A percentile compares a stretch with the other conserved stretches of the same genome.
These are phyloP conservation scores for Sitophilus oryzae DNA, from an alignment of 1,140 invertebrate species.

Conservation along the genomic window DNA sequence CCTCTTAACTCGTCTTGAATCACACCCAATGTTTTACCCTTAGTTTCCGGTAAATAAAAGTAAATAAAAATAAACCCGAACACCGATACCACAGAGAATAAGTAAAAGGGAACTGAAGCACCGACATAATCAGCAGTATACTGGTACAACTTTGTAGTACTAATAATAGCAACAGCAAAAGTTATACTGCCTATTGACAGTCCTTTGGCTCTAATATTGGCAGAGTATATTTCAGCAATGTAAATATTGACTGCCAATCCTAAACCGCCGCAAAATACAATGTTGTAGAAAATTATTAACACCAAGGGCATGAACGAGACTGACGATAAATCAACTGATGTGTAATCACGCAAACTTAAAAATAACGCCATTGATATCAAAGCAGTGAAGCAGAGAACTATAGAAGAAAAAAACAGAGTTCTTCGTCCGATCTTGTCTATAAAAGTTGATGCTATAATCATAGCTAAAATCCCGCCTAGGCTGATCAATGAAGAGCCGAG, in stretches of 20 bases:
- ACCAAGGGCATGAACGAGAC: not conserved
- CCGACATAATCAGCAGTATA: not conserved
- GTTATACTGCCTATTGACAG: not conserved
- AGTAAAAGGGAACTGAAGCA: not conserved
- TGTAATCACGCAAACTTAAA: not conserved
- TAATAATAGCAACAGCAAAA: not conserved
- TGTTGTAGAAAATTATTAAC: not conserved
- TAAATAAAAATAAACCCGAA: not conserved
- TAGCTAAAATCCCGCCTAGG: not conserved
- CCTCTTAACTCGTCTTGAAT: not conserved
- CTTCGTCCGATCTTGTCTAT: not conserved
- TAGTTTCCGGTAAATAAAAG: not conserved
- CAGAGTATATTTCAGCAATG: not conserved
- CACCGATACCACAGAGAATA: not conserved
- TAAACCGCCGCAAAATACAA: not conserved
- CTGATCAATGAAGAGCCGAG: constrained; percentile 31
- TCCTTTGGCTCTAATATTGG: not conserved
- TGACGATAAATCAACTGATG: not conserved
- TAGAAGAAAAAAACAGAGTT: not conserved
- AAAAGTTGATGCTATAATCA: not conserved
- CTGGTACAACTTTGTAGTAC: not conserved
- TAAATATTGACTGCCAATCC: not conserved
- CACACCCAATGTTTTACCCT: not conserved
- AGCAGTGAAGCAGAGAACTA: not conserved
- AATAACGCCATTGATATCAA: not conserved